Conservation (phyloP, 2,113 vertebrate species). For the Setophaga kirtlandii region DNA sequence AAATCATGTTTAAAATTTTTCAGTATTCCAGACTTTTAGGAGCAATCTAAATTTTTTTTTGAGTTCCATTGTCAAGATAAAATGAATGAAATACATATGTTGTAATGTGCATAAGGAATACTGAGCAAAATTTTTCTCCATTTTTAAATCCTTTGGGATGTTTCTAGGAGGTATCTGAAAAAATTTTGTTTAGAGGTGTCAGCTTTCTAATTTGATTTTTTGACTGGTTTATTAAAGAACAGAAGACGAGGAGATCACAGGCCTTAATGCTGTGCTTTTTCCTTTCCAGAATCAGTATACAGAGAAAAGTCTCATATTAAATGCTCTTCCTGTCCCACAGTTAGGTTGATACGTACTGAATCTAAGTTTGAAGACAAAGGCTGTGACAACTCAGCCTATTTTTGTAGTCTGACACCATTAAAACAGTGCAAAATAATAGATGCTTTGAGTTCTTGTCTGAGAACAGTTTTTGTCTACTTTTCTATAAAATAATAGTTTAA, state of each 20-base stretch:
- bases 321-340: neutral
- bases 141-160: neutral
- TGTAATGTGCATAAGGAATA: neutral
- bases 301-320: neutral
- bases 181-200: neutral
- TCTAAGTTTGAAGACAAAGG: neutral
- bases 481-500: neutral
- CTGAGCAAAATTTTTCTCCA: neutral
- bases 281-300: neutral
- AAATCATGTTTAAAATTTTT: neutral
- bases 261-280: neutral
- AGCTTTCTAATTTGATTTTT: neutral
- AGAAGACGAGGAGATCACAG: neutral
- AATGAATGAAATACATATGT: fast-evolving
- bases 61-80: neutral
- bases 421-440: neutral
- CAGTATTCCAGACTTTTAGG: neutral
- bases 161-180: neutral
- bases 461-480: neutral
- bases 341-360: neutral
- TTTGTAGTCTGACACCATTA: neutral
- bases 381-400: neutral
- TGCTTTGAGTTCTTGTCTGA: neutral
- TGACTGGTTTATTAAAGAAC: neutral
- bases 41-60: neutral